Percentiles rank a stretch among this genome's conserved stretches.
Evolutionary conservation across 2,113 vertebrate species (phyloP).

Genomic region (Lepisosteus oculatus): DNA sequence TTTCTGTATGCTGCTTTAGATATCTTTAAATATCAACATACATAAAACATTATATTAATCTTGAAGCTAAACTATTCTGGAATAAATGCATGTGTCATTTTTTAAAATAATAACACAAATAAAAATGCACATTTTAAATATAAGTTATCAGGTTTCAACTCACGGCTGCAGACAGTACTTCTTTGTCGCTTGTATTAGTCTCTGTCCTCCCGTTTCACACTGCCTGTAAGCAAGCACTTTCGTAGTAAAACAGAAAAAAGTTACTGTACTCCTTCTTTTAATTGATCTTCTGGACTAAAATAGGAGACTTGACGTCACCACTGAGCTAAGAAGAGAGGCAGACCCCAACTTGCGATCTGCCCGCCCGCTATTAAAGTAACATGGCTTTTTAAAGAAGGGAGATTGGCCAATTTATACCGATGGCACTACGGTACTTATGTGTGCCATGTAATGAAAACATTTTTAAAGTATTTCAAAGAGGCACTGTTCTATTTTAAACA

Average conservation of each 20-base stretch:
- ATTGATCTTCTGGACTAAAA: slow-evolving; percentile 23
- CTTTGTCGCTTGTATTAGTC: neutral
- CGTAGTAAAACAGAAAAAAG: slow-evolving; percentile 7
- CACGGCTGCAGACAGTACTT: neutral
- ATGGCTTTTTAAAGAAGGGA: neutral
- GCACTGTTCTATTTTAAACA: too few relatives aligned
- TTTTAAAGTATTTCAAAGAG: too few relatives aligned
- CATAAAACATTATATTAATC: too few relatives aligned
- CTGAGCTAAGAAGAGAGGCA: slow-evolving; percentile 25
- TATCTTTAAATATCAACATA: too few relatives aligned
- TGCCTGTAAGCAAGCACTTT: neutral
- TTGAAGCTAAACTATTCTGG: too few relatives aligned
- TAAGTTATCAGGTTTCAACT: neutral
- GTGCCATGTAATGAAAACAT: too few relatives aligned
- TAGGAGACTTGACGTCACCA: slow-evolving; percentile 48
- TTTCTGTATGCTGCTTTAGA: too few relatives aligned
- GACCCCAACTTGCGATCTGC: slow-evolving; percentile 7
- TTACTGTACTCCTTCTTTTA: slow-evolving; percentile 15
- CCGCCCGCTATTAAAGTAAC: slow-evolving; percentile 14
- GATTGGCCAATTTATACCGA: neutral
- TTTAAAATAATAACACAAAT: too few relatives aligned
- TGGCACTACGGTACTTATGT: too few relatives aligned
- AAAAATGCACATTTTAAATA: too few relatives aligned
- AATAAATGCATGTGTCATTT: too few relatives aligned
- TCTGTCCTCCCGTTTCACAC: neutral